A percentile compares a stretch with the other conserved stretches of the same genome.
These are phyloP conservation scores for Actinia tenebrosa DNA, from an alignment of 64 coral and sea anemone species.

Conservation along the genomic window DNA sequence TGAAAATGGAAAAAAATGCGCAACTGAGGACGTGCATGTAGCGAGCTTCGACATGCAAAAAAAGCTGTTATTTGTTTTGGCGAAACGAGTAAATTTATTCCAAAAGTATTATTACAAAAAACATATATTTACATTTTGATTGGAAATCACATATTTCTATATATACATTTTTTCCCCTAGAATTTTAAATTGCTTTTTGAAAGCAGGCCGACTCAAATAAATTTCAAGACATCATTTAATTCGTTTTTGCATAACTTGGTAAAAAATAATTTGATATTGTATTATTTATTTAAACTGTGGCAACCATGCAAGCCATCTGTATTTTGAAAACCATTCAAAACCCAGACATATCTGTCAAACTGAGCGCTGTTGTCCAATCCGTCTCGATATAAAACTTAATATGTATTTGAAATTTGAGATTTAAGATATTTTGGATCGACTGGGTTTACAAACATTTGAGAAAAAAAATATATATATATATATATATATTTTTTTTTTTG, in stretches of 20 bases:
- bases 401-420: neutral
- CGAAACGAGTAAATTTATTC: neutral
- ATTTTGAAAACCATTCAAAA: neutral
- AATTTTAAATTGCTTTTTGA: neutral
- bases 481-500: neutral
- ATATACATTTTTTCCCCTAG: neutral
- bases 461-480: neutral
- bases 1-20: neutral
- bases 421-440: neutral
- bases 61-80: slow-evolving; percentile 11
- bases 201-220: neutral
- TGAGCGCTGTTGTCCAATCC: neutral
- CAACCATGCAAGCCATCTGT: neutral
- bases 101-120: neutral
- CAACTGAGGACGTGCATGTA: neutral
- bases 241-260: neutral
- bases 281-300: neutral
- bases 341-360: neutral
- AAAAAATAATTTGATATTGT: neutral
- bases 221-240: neutral
- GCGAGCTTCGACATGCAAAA: neutral
- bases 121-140: neutral
- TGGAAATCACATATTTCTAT: neutral
- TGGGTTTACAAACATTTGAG: neutral
- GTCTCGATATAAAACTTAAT: too few relatives aligned